Base-by-base conservation (phyloP, 2,113 vertebrate genomes). In the Seriola rivoliana region DNA sequence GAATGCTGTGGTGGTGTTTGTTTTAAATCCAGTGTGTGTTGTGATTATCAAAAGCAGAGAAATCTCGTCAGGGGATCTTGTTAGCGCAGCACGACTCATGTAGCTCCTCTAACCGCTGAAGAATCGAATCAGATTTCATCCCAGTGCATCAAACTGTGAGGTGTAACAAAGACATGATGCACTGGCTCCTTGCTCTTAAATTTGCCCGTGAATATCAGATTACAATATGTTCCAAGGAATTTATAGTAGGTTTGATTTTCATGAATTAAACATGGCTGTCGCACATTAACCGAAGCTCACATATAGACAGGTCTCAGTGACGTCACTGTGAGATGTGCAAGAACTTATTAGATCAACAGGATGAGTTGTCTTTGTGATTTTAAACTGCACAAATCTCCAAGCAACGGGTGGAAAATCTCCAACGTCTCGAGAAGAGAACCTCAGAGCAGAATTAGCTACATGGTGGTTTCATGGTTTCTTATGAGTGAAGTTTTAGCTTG, bases 61-160 rank as follows among this genome's bases (percentile, higher is more conserved):
- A 65, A 78, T 75, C 76, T 66, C 25, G 19, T 64, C 58, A 17
- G 84, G 73, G 73, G 71, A 78, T 71, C 66, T 83, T 42, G 81
- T 82, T 14, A 52, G 42, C 29, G 71, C 70, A 59, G 75, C 83
- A 59, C 13, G 62, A 79, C 55, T 67, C 71, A 1, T 32, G 72
- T 16, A 13, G 67, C 71, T 55, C 16, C n/a, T 70, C 62, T 6
- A 44, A 73, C 52, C 23, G 36, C 64, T 36, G 57, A 50, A 52
- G 50, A 73, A 57, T 63, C 17, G 11, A 17, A 71, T 57, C 70
- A 32, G 59, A 77, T 62, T 29, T 69, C 62, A 71, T 75, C 71
- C 48, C 8, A 55, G 50, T 60, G 85, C 75, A 63, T 70, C 71
- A 34, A 14, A 44, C 69, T 57, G 75, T 50, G 84, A 50, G 48